These are phyloP conservation scores for Theretra japonica DNA, from an alignment of 2,888 invertebrate genomes.

Conservation along the genomic window DNA sequence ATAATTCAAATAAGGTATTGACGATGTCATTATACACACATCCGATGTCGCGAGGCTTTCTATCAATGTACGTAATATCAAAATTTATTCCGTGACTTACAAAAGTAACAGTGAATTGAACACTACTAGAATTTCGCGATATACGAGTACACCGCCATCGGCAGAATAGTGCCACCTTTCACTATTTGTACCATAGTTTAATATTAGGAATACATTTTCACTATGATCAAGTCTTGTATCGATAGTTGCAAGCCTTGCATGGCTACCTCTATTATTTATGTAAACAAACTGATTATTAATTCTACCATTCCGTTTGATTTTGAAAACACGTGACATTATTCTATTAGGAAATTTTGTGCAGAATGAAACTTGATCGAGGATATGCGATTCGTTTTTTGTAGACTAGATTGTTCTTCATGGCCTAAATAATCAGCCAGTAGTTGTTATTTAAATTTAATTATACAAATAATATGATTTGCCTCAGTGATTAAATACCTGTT, in stretches of 20 bases:
- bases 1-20: neutral
- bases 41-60: neutral
- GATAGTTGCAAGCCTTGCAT: neutral
- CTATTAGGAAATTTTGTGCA: neutral
- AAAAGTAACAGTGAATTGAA: constrained; percentile 37
- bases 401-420: constrained; percentile 37
- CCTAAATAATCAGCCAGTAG: constrained; percentile 46
- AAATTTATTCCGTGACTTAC: constrained; percentile 35
- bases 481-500: constrained; percentile 16
- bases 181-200: constrained; percentile 37
- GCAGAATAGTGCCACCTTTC: constrained; percentile 39
- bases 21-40: neutral
- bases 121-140: constrained; percentile 36
- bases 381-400: constrained; percentile 37
- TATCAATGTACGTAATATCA: neutral
- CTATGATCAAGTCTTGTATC: constrained; percentile 17
- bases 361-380: neutral
- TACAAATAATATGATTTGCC: constrained; percentile 11
- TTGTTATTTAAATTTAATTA: constrained; percentile 50
- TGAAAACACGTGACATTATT: neutral
- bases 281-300: neutral
- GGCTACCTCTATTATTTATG: neutral
- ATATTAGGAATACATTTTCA: constrained; percentile 32
- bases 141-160: constrained; percentile 33
- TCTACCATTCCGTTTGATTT: neutral